These are phyloP conservation scores for Epiblema foenella DNA, from an alignment of 2,888 invertebrate genomes.

Conservation along the genomic window DNA sequence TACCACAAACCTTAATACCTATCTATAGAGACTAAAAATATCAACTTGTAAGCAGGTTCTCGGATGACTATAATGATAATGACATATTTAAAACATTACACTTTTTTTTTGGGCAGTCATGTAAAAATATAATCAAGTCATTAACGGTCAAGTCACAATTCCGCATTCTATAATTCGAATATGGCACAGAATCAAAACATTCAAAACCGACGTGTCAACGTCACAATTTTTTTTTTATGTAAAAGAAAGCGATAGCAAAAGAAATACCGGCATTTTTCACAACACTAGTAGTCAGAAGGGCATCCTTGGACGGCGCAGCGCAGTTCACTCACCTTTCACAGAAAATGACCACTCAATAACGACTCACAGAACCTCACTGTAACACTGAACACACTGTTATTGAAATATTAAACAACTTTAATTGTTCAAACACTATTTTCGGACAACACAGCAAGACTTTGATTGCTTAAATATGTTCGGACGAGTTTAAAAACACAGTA, in stretches of 20 bases:
- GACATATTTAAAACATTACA: no score
- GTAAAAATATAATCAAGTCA: neutral
- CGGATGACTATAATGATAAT: neutral
- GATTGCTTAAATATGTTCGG: constrained; percentile 72
- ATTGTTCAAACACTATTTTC: constrained; percentile 62
- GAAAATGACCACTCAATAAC: constrained; percentile 59
- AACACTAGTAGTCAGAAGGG: constrained; percentile 48
- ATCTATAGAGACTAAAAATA: neutral
- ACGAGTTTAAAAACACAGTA: constrained; percentile 64
- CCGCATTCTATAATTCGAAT: neutral
- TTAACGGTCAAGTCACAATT: constrained; percentile 1
- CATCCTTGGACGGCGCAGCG: constrained; percentile 58
- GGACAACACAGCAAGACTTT: constrained; percentile 62
- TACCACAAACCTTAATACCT: no score
- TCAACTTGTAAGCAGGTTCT: no score
- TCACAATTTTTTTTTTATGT: neutral
- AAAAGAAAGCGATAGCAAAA: constrained; percentile 28
- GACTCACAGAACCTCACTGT: constrained; percentile 56
- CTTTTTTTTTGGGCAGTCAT: no score
- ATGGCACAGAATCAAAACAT: neutral
- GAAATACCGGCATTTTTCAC: constrained; percentile 42
- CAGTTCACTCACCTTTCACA: constrained; percentile 74
- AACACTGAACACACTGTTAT: constrained; percentile 40
- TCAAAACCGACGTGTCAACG: neutral
- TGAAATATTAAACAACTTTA: constrained; percentile 48